Evolutionary conservation across 2,797 vertebrate species (phyloP), one percentile per base, ranked within the genome.

Genomic region (Coracias cyanogaster): DNA sequence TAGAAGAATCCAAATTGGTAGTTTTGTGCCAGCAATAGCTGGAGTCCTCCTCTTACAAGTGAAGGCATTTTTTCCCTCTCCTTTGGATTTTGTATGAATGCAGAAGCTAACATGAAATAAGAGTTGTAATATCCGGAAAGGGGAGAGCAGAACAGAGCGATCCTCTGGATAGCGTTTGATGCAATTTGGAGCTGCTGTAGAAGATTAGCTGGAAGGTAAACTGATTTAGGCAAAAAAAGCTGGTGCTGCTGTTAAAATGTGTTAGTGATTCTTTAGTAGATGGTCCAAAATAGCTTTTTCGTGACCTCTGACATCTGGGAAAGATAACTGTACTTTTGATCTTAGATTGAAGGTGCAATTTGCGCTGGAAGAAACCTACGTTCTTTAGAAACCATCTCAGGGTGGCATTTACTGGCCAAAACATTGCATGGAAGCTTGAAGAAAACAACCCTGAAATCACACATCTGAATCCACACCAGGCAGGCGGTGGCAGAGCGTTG

Each of bases 121-220:
- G 74, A 64, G 52, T 18, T 3, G 43, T 60, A 46, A 82, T 86
- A 67, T 39, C 0, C 0, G 74, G 65, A 72, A 69, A 57, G 41
- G 72, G 72, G 33, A 89, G 67, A 78, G 48, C 9, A 49, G 84
- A 78, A 69, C 64, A 70, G 60, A 89, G 31, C 3, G 5, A 87
- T 94, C 67, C 70, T 83, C 89, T 78, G 92, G 78, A 95, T 60
- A 46, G 76, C 72, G 24, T 77, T 74, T 94, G 92, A 94, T 95
- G 67, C 66, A 89, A 77, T 97, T 96, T 94, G 62, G 48, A 92
- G 74, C 86, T 67, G 71, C 91, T 87, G 74, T 64, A 37, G 78
- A 93, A 89, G 71, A 67, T 19, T 74, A 90, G 71, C 92, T 96
- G 84, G 45, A 57, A 87, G 64, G 74, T 96, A 95, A 95, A 95